Evolutionary conservation across 2,113 vertebrate species (phyloP), one percentile per base, ranked within the genome.

Genomic region (Trematomus loennbergii): DNA sequence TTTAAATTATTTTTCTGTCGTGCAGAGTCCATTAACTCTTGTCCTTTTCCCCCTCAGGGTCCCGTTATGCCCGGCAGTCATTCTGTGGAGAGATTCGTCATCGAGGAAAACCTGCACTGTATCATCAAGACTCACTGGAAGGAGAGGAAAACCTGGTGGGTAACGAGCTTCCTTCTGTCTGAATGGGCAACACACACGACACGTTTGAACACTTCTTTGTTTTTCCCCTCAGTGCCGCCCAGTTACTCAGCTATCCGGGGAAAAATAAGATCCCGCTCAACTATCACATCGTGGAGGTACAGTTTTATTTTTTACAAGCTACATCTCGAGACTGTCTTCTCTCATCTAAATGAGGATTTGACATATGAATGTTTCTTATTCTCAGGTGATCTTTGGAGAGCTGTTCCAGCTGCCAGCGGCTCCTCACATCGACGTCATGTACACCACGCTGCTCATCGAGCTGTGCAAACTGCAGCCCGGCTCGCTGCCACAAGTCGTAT

Each of bases 1-100:
- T 25, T 25, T 25, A 2, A 25, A 25, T 25, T 0, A 3, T 25
- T 3, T n/a, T 25, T 25, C 25, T 25, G 25, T 2, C 25, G 25
- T 25, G 25, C 25, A 25, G 25, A 25, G 25, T 25, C 25, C 25
- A n/a, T 25, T 29, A 60, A 45, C 53, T 0, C 53, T 11, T 7
- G 12, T 61, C 12, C 4, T 78, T 11, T 75, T 55, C 16, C 25
- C n/a, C 80, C 53, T 50, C 67, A 99, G 98, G 98, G 98, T 63
- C 98, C 98, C 13, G 97, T 99, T 36, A 99, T 99, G 98, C 98
- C 98, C 25, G 98, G 98, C 70, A 98, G 97, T 85, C 98, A 99
- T 87, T 99, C 98, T 1, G 97, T 96, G 61, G 98, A 99, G 94
- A 95, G 98, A 87, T 99, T 97, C 93, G 97, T 99, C 46, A 99